These are phyloP conservation scores for Brassicogethes aeneus DNA, from an alignment of 2,888 invertebrate species.

Conservation along the genomic window DNA sequence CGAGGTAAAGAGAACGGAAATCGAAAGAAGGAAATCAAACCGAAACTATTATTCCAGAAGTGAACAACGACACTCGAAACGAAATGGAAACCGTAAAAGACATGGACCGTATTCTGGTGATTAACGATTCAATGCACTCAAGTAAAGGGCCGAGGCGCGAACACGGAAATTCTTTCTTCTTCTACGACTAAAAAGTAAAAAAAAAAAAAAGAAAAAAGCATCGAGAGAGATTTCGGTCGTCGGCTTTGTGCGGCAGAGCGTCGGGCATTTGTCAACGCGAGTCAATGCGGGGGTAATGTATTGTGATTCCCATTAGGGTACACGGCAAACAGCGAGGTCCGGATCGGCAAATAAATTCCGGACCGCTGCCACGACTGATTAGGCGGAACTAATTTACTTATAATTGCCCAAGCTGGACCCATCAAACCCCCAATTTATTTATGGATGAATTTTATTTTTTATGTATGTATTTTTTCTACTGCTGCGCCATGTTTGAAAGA, in stretches of 20 bases:
- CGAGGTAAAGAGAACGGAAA: no score
- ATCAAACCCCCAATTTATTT: no score
- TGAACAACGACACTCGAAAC: conserved; percentile 25
- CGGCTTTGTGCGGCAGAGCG: conserved; percentile 34
- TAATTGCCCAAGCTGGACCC: neutral
- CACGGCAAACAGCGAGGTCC: neutral
- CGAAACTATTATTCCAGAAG: conserved; percentile 24
- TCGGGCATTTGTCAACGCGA: conserved; percentile 39
- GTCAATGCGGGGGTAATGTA: conserved; percentile 37
- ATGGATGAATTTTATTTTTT: no score
- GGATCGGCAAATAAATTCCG: neutral
- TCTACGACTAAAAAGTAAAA: conserved; percentile 34
- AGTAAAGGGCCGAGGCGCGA: conserved; percentile 35
- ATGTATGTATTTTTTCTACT: no score
- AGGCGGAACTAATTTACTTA: neutral
- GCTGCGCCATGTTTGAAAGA: no score
- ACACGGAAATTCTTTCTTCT: conserved; percentile 40
- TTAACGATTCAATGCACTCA: conserved; percentile 43
- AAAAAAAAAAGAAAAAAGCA: no score
- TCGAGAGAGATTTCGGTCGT: conserved; percentile 18
- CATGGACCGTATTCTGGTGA: conserved; percentile 37
- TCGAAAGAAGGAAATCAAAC: conserved; percentile 24
- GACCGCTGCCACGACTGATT: neutral
- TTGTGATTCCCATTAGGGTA: conserved; percentile 39
- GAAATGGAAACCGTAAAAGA: conserved; percentile 29